phyloP scores from a whole-genome alignment of 2,797 vertebrate genomes.

The Scyliorhinus canicula region DNA sequence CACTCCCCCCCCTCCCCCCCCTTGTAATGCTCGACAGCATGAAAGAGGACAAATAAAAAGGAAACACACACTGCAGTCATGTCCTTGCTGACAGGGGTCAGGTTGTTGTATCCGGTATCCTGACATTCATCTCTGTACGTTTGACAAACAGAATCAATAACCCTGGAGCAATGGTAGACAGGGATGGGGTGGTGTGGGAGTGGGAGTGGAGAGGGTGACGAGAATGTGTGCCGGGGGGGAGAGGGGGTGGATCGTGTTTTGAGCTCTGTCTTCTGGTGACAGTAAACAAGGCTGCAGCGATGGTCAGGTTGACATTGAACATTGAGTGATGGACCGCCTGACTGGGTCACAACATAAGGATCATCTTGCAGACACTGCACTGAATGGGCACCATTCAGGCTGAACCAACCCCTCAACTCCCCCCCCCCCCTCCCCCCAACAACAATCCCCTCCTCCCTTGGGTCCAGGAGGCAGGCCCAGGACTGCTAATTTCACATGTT shows the following conservation, averaged over 20 bases:
- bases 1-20: not conserved
- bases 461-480: not conserved
- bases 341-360: not conserved
- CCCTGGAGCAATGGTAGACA: too few relatives aligned
- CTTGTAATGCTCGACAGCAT: not conserved
- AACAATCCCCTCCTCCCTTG: not conserved
- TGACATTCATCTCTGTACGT: not conserved
- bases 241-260: not conserved
- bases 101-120: not conserved
- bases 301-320: not conserved
- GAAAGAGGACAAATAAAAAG: not conserved
- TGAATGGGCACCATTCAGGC: not conserved
- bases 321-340: not conserved
- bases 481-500: not conserved
- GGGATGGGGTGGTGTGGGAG: not conserved
- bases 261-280: not conserved
- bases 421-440: not conserved
- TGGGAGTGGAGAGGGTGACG: not conserved
- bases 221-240: not conserved
- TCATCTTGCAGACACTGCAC: not conserved
- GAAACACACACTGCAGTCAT: not conserved
- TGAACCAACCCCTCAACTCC: not conserved
- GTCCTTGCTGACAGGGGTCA: not conserved
- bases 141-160: not conserved
- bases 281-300: not conserved